Base-by-base conservation (phyloP, 2,888 invertebrate species). In the Coelogynopora nodosa region DNA sequence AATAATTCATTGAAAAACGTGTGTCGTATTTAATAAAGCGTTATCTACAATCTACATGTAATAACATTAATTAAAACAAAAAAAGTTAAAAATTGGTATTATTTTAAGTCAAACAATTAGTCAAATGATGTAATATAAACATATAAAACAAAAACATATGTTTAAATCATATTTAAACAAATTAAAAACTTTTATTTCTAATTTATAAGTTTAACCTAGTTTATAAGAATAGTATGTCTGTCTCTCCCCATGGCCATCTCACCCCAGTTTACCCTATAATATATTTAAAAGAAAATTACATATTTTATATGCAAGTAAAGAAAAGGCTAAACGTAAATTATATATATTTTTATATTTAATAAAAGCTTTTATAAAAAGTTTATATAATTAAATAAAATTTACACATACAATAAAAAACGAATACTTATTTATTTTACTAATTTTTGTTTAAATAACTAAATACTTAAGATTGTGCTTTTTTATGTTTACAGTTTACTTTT, bases 71-170 rank as follows among this genome's bases (percentile, higher is more conserved):
- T 49, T 49, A 49, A 49, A 49, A 49, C 49, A 49, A 49, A 49
- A n/a, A n/a, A 18, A 49, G 5, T 49, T 49, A 10, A 49, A 49
- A 49, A 18, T 49, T 10, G 49, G 49, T 49, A 10, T 49, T 49
- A 49, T 49, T 49, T 49, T 5, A 10, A 49, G 18, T 49, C 5
- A 10, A 49, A n/a, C n/a, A 49, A 49, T 49, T 10, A 18, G 49
- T 49, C 88, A 67, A 84, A 88, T 0, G 89, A 86, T 84, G 86
- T 87, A 0, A 88, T 89, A 67, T 89, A 89, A 49, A 49, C 49
- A 49, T 49, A 5, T 49, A 49, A 49, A 49, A 49, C 49, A 49
- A 49, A 49, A 49, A 5, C 5, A 49, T 5, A 49, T 49, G 49
- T 49, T 18, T 49, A 18, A 49, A 49, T 49, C 49, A 49, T 10